Conservation (phyloP, 2,797 vertebrate genomes). For the Liparis tanakae region DNA sequence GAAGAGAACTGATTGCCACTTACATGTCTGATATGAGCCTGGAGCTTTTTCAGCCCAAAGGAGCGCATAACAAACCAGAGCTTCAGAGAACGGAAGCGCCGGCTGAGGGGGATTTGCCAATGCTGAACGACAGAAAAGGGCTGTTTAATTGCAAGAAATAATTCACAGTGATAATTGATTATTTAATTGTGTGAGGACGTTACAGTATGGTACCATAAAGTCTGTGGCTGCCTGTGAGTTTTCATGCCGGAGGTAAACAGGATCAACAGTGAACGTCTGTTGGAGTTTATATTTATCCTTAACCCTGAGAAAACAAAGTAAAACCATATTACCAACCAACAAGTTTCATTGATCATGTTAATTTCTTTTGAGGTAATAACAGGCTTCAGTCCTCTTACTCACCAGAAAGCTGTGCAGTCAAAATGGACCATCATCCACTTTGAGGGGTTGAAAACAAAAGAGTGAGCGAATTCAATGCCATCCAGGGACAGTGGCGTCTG, state of each 20-base stretch:
- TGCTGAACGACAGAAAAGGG: slow-evolving; percentile 79
- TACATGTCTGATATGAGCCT: slow-evolving; percentile 93
- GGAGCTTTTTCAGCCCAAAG: slow-evolving; percentile 94
- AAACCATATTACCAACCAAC: background rate
- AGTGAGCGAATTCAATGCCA: slow-evolving; percentile 90
- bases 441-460: slow-evolving; percentile 95
- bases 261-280: slow-evolving; percentile 94
- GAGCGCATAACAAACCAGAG: slow-evolving; percentile 97
- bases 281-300: slow-evolving; percentile 95
- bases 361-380: background rate
- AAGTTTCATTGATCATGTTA: background rate
- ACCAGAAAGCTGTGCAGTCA: slow-evolving; percentile 98
- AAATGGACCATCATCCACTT: slow-evolving; percentile 99
- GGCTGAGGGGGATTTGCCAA: slow-evolving; percentile 97
- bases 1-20: slow-evolving; percentile 36
- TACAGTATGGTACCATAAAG: slow-evolving; percentile 88
- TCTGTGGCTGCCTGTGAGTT: slow-evolving; percentile 90
- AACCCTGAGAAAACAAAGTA: slow-evolving; percentile 83
- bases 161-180: background rate
- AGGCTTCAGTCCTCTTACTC: slow-evolving; percentile 14
- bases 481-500: slow-evolving; percentile 77
- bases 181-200: background rate
- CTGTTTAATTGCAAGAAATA: background rate
- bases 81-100: slow-evolving; percentile 95
- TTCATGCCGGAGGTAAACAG: slow-evolving; percentile 94